Conservation (phyloP, 2,797 vertebrate species). For the Falco berigora region DNA sequence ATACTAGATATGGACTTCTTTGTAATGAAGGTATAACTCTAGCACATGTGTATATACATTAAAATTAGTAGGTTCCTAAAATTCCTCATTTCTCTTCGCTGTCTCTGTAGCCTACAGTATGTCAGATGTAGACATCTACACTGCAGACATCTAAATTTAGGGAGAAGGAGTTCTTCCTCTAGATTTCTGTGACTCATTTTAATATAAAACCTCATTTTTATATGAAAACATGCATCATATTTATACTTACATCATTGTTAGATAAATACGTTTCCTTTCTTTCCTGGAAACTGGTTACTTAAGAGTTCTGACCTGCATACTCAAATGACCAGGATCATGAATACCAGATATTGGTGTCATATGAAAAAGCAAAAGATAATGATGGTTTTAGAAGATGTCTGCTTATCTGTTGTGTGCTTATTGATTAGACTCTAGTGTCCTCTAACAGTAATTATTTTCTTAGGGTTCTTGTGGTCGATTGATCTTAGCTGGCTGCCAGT, state of each 20-base stretch:
- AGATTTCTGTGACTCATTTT: neutral
- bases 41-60: neutral
- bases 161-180: neutral
- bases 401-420: neutral
- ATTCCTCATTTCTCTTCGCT: neutral
- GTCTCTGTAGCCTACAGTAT: neutral
- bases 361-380: neutral
- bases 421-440: neutral
- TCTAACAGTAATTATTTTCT: neutral
- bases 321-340: neutral
- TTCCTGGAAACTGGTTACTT: neutral
- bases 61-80: neutral
- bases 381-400: neutral
- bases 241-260: neutral
- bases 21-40: fast-evolving
- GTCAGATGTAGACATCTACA: neutral
- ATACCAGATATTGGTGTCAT: neutral
- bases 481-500: neutral
- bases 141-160: neutral
- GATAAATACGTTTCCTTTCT: neutral
- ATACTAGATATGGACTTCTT: neutral
- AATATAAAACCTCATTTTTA: neutral
- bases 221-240: neutral
- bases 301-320: neutral
- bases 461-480: neutral